These are phyloP conservation scores for Regulus satrapa DNA, from an alignment of 2,113 vertebrate genomes.

Conservation along the genomic window DNA sequence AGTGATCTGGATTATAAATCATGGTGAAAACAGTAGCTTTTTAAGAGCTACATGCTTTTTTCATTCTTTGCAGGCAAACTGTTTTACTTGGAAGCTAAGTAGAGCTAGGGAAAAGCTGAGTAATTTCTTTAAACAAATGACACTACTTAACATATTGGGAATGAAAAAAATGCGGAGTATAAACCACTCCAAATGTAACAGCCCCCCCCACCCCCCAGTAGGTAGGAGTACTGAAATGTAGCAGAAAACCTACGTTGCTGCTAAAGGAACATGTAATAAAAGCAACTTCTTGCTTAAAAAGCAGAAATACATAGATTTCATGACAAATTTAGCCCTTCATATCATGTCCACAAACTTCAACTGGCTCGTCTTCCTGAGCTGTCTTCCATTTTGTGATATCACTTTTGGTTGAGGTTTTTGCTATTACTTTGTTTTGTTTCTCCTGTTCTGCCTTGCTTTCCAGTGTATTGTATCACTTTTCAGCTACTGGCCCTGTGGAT, in stretches of 20 bases:
- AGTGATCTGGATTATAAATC: conserved; percentile 60
- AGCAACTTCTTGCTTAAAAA: background rate
- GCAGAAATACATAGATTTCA: background rate
- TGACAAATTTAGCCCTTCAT: background rate
- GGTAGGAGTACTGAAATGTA: conserved; percentile 1
- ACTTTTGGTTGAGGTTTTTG: background rate
- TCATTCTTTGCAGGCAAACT: conserved; percentile 30
- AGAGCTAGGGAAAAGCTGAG: background rate
- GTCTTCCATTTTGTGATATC: conserved; percentile 28
- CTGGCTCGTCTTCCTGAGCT: background rate
- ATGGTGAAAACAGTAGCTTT: conserved; percentile 66
- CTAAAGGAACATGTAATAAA: background rate
- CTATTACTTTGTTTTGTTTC: background rate
- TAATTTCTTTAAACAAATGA: conserved; percentile 45
- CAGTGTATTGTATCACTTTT: background rate
- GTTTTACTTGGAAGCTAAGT: conserved; percentile 45
- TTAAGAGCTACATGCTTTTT: conserved; percentile 37
- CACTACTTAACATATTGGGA: conserved; percentile 34
- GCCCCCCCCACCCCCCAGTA: background rate
- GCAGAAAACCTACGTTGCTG: background rate
- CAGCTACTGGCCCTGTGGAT: background rate
- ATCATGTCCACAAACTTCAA: background rate
- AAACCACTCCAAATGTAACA: conserved; percentile 22
- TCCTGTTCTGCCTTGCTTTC: background rate
- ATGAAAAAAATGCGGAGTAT: conserved; percentile 44